Percentiles rank a stretch among this genome's conserved stretches.
These are phyloP conservation scores for Rhinichthys osculus DNA, from an alignment of 2,797 vertebrate genomes.

Conservation along the genomic window DNA sequence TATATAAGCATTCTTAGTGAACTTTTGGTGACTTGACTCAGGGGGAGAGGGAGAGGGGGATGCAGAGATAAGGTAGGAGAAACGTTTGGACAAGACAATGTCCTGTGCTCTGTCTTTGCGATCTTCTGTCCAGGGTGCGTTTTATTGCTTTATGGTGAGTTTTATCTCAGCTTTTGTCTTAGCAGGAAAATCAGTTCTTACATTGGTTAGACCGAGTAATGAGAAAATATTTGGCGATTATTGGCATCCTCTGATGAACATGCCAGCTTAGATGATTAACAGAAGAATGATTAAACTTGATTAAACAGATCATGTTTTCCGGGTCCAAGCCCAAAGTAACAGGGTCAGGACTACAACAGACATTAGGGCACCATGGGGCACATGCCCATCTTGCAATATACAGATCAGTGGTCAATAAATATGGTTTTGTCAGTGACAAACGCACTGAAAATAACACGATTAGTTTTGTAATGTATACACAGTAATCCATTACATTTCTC, in stretches of 20 bases:
- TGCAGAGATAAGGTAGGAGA: no score
- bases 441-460: not conserved
- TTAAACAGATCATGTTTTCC: slow-evolving; percentile 10
- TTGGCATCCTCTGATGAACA: not conserved
- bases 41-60: no score
- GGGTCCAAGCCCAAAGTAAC: not conserved
- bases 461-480: not conserved
- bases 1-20: no score
- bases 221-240: not conserved
- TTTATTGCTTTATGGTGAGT: no score
- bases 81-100: no score
- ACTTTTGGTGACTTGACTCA: no score
- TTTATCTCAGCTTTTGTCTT: no score
- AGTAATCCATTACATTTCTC: not conserved
- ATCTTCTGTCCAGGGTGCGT: no score
- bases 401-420: not conserved
- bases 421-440: not conserved
- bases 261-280: not conserved
- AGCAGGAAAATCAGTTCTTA: no score
- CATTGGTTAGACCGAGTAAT: not conserved
- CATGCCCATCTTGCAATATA: not conserved
- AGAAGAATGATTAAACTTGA: slow-evolving; percentile 1
- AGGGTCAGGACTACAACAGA: not conserved
- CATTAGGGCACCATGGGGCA: not conserved
- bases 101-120: no score